phyloP scores from a whole-genome alignment of 2,113 vertebrate species.

The Steatornis caripensis region DNA sequence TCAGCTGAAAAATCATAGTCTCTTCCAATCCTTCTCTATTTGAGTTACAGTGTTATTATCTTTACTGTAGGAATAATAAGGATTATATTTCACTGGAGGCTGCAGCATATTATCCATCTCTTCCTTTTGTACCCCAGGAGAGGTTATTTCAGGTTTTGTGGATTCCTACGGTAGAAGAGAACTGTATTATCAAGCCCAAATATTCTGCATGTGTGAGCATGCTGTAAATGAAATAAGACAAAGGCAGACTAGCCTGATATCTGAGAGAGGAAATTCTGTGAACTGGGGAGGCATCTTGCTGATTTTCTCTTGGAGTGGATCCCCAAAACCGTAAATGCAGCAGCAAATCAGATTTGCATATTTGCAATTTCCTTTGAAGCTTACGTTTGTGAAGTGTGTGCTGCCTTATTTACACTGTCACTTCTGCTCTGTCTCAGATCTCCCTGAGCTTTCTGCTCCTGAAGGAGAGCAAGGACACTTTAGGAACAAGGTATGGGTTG shows the following conservation, averaged over 20 bases:
- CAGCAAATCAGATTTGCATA: neutral
- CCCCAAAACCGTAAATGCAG: neutral
- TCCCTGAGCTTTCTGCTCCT: neutral
- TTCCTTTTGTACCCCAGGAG: neutral
- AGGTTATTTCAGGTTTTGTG: neutral
- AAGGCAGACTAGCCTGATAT: neutral
- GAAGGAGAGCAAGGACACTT: neutral
- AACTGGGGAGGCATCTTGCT: neutral
- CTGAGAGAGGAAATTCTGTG: neutral
- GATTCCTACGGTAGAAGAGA: neutral
- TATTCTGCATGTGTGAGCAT: neutral
- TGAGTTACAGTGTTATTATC: neutral
- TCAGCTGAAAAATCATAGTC: neutral
- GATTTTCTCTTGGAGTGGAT: neutral
- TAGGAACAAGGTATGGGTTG: accelerated
- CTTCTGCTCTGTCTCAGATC: neutral
- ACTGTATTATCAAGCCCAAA: neutral
- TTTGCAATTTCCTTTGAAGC: neutral
- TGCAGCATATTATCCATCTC: neutral
- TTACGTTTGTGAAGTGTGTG: neutral
- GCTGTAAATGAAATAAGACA: neutral
- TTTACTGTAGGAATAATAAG: neutral
- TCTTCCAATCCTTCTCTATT: neutral
- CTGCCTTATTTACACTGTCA: neutral
- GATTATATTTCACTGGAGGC: neutral